Evolutionary conservation across 2,797 vertebrate genomes (phyloP).

Genomic region (Chaetodon trifasciatus): DNA sequence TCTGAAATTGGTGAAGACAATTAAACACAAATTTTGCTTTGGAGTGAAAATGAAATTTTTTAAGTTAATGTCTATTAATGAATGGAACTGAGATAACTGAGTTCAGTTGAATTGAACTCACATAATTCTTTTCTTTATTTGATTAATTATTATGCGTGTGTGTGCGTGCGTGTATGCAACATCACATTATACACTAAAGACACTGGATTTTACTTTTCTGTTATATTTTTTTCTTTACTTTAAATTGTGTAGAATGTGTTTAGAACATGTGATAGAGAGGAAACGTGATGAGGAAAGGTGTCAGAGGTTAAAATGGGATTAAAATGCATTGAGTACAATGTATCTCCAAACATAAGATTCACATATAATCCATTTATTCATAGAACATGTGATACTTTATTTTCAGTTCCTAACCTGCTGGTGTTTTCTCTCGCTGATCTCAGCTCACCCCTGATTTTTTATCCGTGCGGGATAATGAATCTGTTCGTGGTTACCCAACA

Average conservation of each 20-base stretch:
- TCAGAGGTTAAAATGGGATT: not conserved
- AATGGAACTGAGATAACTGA: not conserved
- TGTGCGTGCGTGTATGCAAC: not conserved
- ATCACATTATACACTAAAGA: not conserved
- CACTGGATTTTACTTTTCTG: not conserved
- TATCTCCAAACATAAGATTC: not conserved
- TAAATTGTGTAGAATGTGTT: not conserved
- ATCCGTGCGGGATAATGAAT: constrained; percentile 25
- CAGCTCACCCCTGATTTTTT: not conserved
- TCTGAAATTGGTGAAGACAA: not conserved
- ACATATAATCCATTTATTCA: not conserved
- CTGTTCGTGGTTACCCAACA: constrained; percentile 35
- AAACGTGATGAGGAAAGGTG: not conserved
- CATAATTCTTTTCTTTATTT: not conserved
- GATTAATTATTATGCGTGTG: not conserved
- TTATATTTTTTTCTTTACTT: too few species aligned
- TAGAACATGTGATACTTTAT: not conserved
- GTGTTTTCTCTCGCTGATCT: not conserved
- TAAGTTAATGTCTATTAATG: not conserved
- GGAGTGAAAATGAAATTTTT: not conserved
- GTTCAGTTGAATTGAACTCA: not conserved
- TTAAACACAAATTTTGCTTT: not conserved
- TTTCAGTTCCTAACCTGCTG: not conserved
- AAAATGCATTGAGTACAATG: not conserved
- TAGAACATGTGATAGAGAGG: not conserved